Conservation (phyloP, 2,113 vertebrate genomes). For the Leptodactylus fuscus region DNA sequence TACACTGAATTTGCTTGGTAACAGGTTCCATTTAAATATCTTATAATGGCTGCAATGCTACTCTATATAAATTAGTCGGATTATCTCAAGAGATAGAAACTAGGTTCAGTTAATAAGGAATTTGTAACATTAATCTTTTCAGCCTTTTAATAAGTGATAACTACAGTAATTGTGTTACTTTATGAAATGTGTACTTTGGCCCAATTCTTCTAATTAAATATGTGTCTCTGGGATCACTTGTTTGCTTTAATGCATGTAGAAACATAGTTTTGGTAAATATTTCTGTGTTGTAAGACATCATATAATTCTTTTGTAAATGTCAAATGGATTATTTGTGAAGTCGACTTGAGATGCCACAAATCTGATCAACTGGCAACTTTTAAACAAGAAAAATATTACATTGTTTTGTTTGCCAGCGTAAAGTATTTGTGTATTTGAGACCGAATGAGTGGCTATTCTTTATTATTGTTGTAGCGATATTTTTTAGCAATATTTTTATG, state of each 20-base stretch:
- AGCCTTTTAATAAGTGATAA: too few species aligned
- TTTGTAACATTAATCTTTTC: too few species aligned
- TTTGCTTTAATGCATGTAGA: neutral
- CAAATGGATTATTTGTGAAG: neutral
- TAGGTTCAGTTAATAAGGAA: too few species aligned
- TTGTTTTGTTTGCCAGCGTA: neutral
- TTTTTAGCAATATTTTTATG: too few species aligned
- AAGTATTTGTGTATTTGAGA: neutral
- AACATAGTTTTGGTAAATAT: conserved; percentile 15
- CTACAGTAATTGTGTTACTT: too few species aligned
- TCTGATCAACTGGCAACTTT: neutral
- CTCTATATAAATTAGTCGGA: too few species aligned
- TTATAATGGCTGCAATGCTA: too few species aligned
- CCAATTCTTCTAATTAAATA: neutral
- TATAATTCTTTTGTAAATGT: conserved; percentile 31
- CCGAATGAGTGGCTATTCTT: neutral
- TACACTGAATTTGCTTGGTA: too few species aligned
- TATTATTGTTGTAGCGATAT: too few species aligned
- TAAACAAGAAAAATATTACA: neutral
- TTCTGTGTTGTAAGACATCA: neutral
- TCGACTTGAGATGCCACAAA: neutral
- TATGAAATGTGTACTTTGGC: neutral
- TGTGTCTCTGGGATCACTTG: neutral
- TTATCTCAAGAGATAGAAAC: too few species aligned
- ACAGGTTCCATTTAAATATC: too few species aligned